Evolutionary conservation across 2,113 vertebrate species (phyloP).

Genomic region (Otus sunia): DNA sequence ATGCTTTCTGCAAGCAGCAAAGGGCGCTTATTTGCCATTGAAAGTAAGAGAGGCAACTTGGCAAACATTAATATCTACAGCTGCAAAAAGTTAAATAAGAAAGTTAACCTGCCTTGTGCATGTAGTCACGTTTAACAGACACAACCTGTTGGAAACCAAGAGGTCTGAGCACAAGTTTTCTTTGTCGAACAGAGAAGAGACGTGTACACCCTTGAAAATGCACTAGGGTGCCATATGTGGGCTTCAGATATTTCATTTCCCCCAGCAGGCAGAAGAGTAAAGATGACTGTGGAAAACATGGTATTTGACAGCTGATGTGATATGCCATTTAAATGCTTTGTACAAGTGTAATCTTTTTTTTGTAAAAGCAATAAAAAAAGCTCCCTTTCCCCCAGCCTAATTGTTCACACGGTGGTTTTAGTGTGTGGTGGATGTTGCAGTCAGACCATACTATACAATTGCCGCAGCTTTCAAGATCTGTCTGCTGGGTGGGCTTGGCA

Average conservation of each 20-base stretch:
- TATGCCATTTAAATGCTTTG: background rate
- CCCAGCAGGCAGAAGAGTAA: background rate
- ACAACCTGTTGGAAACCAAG: background rate
- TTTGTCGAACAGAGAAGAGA: background rate
- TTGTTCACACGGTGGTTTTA: background rate
- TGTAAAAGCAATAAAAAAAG: background rate
- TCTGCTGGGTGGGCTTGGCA: background rate
- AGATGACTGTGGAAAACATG: background rate
- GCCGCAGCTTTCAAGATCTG: background rate
- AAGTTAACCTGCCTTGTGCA: background rate
- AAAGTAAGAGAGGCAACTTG: background rate
- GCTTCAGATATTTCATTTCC: background rate
- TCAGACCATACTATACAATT: accelerated
- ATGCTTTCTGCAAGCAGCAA: background rate
- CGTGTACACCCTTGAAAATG: background rate
- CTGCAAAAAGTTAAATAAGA: background rate
- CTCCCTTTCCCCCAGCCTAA: background rate
- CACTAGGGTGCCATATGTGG: background rate
- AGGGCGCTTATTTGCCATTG: accelerated
- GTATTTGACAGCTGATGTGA: background rate
- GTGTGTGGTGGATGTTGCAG: background rate
- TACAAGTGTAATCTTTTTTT: background rate
- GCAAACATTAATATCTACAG: background rate
- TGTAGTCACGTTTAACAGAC: background rate
- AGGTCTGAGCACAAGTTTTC: background rate